A percentile compares a stretch with the other conserved stretches of the same genome.
These are phyloP conservation scores for Bugulina stolonifera DNA, from an alignment of 2,888 invertebrate genomes.

Conservation along the genomic window DNA sequence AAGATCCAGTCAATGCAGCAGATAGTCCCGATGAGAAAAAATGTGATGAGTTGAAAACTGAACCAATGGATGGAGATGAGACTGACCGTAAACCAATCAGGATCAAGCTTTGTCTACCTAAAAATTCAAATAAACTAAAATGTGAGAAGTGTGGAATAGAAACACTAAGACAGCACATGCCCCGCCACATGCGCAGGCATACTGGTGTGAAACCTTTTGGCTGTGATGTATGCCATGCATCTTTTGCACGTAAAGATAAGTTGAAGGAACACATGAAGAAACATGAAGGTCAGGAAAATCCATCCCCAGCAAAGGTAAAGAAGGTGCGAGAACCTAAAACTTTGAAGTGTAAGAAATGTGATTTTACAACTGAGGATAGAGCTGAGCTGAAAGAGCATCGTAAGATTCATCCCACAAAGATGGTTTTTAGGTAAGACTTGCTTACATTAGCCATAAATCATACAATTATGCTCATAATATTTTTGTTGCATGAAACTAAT, in stretches of 20 bases:
- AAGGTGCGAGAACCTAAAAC: not conserved
- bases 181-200: conserved; percentile 21
- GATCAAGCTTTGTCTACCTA: not conserved
- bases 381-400: not conserved
- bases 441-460: no score
- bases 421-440: not conserved
- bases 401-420: conserved; percentile 24
- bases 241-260: not conserved
- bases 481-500: no score
- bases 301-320: not conserved
- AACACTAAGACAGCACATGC: not conserved
- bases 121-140: not conserved
- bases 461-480: no score
- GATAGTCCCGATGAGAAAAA: not conserved
- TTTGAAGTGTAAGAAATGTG: conserved; percentile 12
- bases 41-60: not conserved
- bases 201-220: conserved; percentile 3
- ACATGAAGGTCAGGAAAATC: not conserved
- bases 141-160: not conserved
- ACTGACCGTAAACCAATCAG: not conserved
- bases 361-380: conserved; percentile 8
- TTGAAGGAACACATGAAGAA: conserved; percentile 24
- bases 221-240: conserved; percentile 14
- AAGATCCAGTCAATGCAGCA: no score
- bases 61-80: not conserved